Base-by-base conservation (phyloP, 2,797 vertebrate species). In the Diplodus puntazzo region DNA sequence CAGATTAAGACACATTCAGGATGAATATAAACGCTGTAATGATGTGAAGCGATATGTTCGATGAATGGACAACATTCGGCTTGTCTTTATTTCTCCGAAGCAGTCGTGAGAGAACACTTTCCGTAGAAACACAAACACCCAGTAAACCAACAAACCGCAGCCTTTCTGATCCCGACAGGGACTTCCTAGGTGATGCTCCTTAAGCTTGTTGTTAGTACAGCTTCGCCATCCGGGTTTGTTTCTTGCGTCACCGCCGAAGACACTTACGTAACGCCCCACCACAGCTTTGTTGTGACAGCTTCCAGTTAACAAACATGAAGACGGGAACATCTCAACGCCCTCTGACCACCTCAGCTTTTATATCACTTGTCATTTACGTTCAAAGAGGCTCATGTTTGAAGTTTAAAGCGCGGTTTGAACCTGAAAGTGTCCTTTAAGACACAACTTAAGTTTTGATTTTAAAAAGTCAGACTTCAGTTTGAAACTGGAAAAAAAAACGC, bases 221-320 rank as follows among this genome's bases (percentile, higher is more conserved):
- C 85, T 88, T 91, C 21, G 17, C 49, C 59, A 75, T 74, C 73
- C 59, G 5, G 63, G 79, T 79, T 69, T 65, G 57, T 72, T 20
- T 61, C 20, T 64, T 53, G 69, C 57, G 59, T 77, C 77, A 79
- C 76, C 17, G 12, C 16, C 4, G 45, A 34, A 61, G 34, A 39
- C 50, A 25, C 45, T 86, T 73, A 8, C 12, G 27, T 54, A 84
- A 76, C 60, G 8, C 50, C 30, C 39, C 57, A 69, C 46, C 49
- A 3, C 71, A 80, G 80, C 66, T 84, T 79, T 82, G 81, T 84
- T 87, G 82, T 69, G 76, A 87, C 84, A 87, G 86, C 84, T 87
- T 88, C 61, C 34, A 69, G 23, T 20, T 66, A 61, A 79, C 52
- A 46, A 50, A 81, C 48, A 80, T 49, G 65, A 27, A 82, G 25